Conservation (phyloP, 2,113 vertebrate genomes). For the Fregata magnificens region DNA sequence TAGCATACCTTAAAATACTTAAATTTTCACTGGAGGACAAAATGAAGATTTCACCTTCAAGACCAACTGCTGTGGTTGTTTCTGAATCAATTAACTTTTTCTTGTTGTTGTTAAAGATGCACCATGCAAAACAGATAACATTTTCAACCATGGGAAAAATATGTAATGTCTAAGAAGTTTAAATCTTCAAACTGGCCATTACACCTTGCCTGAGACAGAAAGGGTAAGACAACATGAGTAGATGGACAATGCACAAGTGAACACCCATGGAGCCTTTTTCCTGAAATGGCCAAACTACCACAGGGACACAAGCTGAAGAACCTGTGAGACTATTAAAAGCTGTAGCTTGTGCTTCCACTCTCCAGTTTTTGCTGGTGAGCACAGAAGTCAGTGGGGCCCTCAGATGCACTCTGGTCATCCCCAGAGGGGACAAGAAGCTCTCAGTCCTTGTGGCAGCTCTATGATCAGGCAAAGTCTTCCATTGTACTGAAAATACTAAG, state of each 20-base stretch:
- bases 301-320: background rate
- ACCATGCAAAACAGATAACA: background rate
- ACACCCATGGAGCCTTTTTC: background rate
- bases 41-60: background rate
- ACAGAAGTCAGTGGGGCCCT: background rate
- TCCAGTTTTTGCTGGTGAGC: background rate
- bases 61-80: rapidly evolving
- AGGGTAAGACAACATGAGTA: background rate
- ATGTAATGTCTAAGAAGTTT: background rate
- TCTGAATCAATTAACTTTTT: background rate
- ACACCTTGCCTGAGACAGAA: background rate
- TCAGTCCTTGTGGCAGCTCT: background rate
- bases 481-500: background rate
- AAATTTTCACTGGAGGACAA: background rate
- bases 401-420: background rate
- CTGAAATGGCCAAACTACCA: background rate
- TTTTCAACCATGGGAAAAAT: background rate
- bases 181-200: background rate
- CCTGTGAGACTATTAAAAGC: background rate
- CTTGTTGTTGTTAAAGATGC: background rate
- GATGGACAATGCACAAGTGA: background rate
- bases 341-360: background rate
- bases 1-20: background rate
- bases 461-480: background rate
- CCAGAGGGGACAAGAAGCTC: background rate